Evolutionary conservation across 2,888 invertebrate genomes (phyloP), one percentile per base, ranked within the genome.

Genomic region (Bombyx huttoni): DNA sequence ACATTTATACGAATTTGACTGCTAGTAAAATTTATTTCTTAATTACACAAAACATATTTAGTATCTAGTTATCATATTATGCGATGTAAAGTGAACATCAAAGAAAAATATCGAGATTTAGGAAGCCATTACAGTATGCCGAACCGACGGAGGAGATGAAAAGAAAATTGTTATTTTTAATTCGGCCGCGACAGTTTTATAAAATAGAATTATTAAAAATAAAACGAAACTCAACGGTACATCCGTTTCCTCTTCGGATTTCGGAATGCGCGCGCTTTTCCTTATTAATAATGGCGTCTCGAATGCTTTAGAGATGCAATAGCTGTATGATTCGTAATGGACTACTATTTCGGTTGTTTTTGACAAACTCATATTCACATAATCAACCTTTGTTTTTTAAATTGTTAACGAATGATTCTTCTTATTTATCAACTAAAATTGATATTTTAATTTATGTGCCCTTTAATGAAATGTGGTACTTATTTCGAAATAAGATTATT

Each of bases 131-230:
- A 74, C 62, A 64, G 63, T 60, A 68, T 64, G 69, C 62, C 59
- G 62, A 62, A 58, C 63, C 54, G 65, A 61, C 66, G 63, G 56
- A 59, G 69, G 83, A 81, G 82, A 83, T 82, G 83, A 83, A 83
- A 70, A 77, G 68, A 70, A 69, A 58, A 51, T 65, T 70, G 24
- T 72, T 79, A 81, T 81, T 83, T 83, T 81, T 82, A 75, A 81
- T 81, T 68, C 65, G 67, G 73, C 70, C 75, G 70, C 70, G 68
- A 55, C 68, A 64, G 61, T 75, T 78, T 79, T 81, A 78, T 79
- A 78, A 81, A 83, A 78, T 70, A 67, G 73, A 74, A 83, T 76
- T 82, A 81, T 82, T 82, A 82, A 81, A 84, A 79, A 75, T 70
- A 40, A 40, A 40, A 40, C 7, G 67, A 73, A 78, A 81, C 78